Base-by-base conservation (phyloP, 2,797 vertebrate species). In the Pristis pectinata region DNA sequence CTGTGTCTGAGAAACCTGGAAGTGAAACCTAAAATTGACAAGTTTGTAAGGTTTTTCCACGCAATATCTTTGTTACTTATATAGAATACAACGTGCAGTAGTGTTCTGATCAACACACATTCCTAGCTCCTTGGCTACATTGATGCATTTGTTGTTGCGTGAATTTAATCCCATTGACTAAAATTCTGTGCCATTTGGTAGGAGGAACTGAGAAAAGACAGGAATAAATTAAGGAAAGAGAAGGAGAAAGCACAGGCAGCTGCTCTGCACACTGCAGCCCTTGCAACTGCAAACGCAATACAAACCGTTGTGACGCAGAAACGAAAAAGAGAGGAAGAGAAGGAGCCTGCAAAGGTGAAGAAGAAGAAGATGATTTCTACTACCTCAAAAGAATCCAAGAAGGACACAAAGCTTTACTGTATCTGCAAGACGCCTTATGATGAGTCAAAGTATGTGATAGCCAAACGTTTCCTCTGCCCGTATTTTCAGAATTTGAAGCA, bases 321-420 rank as follows among this genome's bases (percentile, higher is more conserved):
- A 96, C 98, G 99, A 95, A 99, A 98, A 96, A 97, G 98, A 49
- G 98, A 98, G 27, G 99, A 99, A 94, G 99, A 99, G 95, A 97
- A 96, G 34, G 98, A 97, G 93, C 95, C 95, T 74, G 96, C 97
- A 74, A 99, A 98, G 96, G 98, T 98, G 96, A 99, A 99, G 97
- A 99, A 99, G 96, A 99, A 99, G 97, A 99, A 99, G 97, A 99
- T 99, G 98, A 99, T 99, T 96, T 98, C 98, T 89, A 98, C 98
- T 96, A 98, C 97, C 97, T 98, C 98, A 97, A 98, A 98, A 97
- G 98, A 99, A 95, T 97, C 96, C 95, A 98, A 98, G 97, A 99
- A 99, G 96, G 99, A 99, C 96, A 98, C 97, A 95, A 99, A 99
- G 97, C 98, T 99, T 96, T 99, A 99, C 97, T 99, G 99, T 96